A percentile compares a stretch with the other conserved stretches of the same genome.
Evolutionary conservation across 1,140 invertebrate species (phyloP).

Genomic region (Temnothorax nylanderi): DNA sequence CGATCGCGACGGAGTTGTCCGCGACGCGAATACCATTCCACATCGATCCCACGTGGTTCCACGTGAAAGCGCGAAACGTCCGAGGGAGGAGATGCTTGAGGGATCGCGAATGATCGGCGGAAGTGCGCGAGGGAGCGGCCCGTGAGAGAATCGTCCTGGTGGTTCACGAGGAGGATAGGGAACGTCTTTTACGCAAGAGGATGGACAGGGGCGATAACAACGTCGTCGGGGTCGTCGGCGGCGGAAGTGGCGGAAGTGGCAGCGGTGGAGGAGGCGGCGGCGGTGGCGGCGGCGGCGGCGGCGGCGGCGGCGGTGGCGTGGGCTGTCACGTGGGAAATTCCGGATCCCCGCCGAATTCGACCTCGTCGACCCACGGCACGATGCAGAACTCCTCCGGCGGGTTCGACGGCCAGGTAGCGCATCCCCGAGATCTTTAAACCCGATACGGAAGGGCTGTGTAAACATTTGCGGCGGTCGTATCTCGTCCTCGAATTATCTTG

Average conservation of each 20-base stretch:
- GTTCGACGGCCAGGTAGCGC: constrained; percentile 77
- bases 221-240: constrained; percentile 33
- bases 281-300: constrained; percentile 13
- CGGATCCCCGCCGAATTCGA: constrained; percentile 76
- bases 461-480: constrained; percentile 10
- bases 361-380: constrained; percentile 73
- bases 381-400: constrained; percentile 75
- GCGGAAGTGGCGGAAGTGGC: constrained; percentile 26
- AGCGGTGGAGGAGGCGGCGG: constrained; percentile 26
- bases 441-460: background rate
- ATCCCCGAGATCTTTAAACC: background rate
- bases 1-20: constrained; percentile 1
- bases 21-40: background rate
- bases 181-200: constrained; percentile 51
- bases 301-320: constrained; percentile 13
- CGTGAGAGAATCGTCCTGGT: constrained; percentile 53
- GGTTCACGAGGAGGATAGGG: constrained; percentile 1
- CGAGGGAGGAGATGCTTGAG: constrained; percentile 15
- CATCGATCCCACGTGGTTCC: background rate
- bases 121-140: constrained; percentile 52
- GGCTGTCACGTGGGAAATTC: constrained; percentile 72
- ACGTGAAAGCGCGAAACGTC: constrained; percentile 10
- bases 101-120: constrained; percentile 18
- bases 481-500: background rate
- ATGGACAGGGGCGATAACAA: constrained; percentile 80